Percentiles rank a stretch among this genome's conserved stretches.
Conservation (phyloP, 2,888 invertebrate species). For the Cosmopolites sordidus region DNA sequence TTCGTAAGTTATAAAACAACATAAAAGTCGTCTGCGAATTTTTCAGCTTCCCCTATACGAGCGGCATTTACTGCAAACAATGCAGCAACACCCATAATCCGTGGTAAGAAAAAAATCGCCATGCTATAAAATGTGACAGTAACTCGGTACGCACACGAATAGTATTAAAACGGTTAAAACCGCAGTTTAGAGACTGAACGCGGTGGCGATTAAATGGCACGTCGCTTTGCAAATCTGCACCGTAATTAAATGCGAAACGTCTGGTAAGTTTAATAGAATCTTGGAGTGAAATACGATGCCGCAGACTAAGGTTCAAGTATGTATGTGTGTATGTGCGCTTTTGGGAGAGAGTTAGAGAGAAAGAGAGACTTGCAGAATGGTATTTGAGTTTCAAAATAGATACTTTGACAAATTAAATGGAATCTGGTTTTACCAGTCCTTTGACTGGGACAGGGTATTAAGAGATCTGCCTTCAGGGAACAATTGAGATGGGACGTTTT, state of each 20-base stretch:
- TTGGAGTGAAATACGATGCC: conserved; percentile 10
- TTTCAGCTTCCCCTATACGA: too few relatives aligned
- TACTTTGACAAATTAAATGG: conserved; percentile 2
- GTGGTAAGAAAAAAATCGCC: neutral
- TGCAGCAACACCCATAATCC: neutral
- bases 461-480: too few relatives aligned
- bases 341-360: neutral
- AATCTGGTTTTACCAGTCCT: neutral
- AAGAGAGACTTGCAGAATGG: too few relatives aligned
- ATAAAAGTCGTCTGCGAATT: too few relatives aligned
- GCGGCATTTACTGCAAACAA: neutral
- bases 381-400: conserved; percentile 2
- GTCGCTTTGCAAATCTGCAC: conserved; percentile 22
- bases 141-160: neutral
- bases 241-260: conserved; percentile 29
- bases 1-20: too few relatives aligned
- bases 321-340: neutral
- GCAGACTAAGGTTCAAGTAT: conserved; percentile 3
- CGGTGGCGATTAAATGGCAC: conserved; percentile 9
- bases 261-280: conserved; percentile 27
- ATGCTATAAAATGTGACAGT: neutral
- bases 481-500: too few relatives aligned
- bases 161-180: conserved; percentile 10
- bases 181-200: conserved; percentile 18
- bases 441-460: too few relatives aligned